Conservation (phyloP, 2,888 invertebrate species). For the Idaea straminata region DNA sequence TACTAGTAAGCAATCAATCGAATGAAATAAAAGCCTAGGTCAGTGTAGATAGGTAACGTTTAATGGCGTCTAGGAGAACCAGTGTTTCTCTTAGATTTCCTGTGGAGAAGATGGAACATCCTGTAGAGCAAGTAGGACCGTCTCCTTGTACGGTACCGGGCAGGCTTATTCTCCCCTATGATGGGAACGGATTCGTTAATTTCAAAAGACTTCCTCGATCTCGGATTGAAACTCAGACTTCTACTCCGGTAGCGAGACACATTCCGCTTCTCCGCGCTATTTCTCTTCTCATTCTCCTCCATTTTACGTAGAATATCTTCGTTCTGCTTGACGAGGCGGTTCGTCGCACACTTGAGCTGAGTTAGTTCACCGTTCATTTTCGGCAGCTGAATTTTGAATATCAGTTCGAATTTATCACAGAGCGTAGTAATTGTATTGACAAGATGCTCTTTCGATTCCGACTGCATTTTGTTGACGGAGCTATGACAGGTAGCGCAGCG, state of each 20-base stretch:
- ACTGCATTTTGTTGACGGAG: constrained; percentile 27
- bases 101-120: constrained; percentile 52
- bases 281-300: constrained; percentile 38
- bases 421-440: constrained; percentile 42
- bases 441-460: constrained; percentile 29
- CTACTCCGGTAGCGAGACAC: constrained; percentile 36
- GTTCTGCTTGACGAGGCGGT: constrained; percentile 55
- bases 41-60: not conserved
- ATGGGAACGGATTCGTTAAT: constrained; percentile 30
- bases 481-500: constrained; percentile 54
- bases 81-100: constrained; percentile 35
- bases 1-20: no score
- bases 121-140: constrained; percentile 47
- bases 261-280: constrained; percentile 25
- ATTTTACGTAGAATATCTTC: constrained; percentile 52
- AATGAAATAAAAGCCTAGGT: not conserved
- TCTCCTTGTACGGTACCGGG: constrained; percentile 43
- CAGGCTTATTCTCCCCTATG: constrained; percentile 38
- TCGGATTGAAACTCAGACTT: constrained; percentile 34
- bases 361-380: constrained; percentile 55
- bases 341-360: constrained; percentile 48
- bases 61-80: constrained; percentile 21
- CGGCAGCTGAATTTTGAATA: constrained; percentile 64
- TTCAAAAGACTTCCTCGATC: constrained; percentile 23
- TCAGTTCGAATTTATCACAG: constrained; percentile 58